These are phyloP conservation scores for Molossus alvarezi DNA, from an alignment of 2,797 vertebrate genomes.

Conservation along the genomic window DNA sequence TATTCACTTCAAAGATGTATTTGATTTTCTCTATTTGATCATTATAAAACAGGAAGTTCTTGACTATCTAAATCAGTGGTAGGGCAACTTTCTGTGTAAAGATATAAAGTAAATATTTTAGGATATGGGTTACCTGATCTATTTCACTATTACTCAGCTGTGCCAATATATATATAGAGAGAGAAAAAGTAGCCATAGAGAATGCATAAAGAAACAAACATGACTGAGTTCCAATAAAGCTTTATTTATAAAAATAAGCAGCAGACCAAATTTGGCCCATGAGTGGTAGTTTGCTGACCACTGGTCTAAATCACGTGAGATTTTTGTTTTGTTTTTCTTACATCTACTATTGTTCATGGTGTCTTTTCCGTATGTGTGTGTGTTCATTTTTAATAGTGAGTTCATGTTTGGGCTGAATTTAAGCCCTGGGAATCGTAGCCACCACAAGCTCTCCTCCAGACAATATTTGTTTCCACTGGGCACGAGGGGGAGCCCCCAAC, in stretches of 20 bases:
- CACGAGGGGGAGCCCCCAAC: not conserved
- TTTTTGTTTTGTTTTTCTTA: not conserved
- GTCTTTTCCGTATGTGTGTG: not conserved
- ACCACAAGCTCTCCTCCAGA: not conserved
- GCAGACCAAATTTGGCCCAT: not conserved
- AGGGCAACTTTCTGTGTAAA: not conserved
- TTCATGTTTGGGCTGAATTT: slow-evolving; percentile 13
- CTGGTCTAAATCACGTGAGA: not conserved
- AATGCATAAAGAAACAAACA: not conserved
- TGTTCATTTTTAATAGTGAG: slow-evolving; percentile 1
- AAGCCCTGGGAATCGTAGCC: not conserved
- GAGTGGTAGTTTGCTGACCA: not conserved
- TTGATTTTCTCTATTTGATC: not conserved
- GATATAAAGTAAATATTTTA: not conserved
- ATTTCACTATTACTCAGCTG: not conserved
- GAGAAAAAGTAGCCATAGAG: not conserved
- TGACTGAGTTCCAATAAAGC: not conserved
- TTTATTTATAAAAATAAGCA: not conserved
- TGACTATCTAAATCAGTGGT: not conserved
- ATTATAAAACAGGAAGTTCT: not conserved
- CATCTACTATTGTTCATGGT: not conserved
- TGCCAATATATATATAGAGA: not conserved
- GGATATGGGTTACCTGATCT: not conserved
- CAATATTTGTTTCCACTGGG: not conserved
- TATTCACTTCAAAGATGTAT: not conserved